phyloP scores from a whole-genome alignment of 2,113 vertebrate species.

The Odocoileus virginianus region DNA sequence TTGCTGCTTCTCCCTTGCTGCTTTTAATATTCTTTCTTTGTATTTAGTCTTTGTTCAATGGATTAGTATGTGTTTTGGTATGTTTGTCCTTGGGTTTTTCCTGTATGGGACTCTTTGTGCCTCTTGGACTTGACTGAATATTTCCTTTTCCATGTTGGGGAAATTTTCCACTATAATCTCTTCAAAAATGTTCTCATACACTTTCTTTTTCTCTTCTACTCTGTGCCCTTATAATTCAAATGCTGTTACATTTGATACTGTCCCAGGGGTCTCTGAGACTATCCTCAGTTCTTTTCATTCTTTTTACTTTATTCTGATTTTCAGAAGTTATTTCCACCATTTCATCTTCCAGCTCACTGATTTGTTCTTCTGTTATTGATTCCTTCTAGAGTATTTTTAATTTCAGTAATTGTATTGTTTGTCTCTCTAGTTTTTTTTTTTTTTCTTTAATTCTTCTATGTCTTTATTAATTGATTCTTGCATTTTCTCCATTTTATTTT shows the following conservation, averaged over 20 bases:
- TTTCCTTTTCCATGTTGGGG: neutral
- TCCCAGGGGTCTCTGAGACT: neutral
- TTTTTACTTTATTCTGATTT: neutral
- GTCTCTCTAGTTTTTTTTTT: rapidly evolving
- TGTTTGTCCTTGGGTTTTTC: neutral
- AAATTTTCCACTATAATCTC: neutral
- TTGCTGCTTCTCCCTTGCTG: neutral
- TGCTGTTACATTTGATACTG: neutral
- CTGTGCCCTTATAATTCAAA: neutral
- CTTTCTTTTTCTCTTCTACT: neutral
- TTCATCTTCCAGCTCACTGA: neutral
- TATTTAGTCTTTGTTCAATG: neutral
- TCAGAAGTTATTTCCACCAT: neutral
- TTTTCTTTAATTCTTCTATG: neutral
- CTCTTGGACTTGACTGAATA: neutral
- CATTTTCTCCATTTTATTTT: neutral
- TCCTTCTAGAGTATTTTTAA: neutral
- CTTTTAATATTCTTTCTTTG: neutral
- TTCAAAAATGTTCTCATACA: neutral
- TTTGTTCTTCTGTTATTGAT: neutral
- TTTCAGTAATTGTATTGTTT: neutral
- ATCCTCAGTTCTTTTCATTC: neutral
- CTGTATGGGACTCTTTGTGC: neutral
- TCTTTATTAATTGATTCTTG: neutral
- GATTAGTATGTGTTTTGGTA: neutral